Evolutionary conservation across 2,797 vertebrate species (phyloP).

Genomic region (Capromys pilorides): DNA sequence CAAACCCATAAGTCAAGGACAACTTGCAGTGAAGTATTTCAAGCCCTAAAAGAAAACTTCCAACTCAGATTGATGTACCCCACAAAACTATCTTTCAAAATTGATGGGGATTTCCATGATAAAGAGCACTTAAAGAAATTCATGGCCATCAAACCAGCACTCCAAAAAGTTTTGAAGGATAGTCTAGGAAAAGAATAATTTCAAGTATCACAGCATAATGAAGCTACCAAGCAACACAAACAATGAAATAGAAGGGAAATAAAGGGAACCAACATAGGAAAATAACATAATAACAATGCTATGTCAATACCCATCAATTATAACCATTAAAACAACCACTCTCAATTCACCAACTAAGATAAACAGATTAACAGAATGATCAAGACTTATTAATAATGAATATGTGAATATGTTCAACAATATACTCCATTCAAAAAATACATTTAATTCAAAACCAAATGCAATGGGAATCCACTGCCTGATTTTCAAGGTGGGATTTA

Average conservation of each 20-base stretch:
- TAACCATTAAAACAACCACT: background rate
- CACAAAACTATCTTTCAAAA: background rate
- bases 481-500: background rate
- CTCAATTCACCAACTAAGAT: background rate
- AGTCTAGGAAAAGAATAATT: background rate
- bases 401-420: background rate
- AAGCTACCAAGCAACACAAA: background rate
- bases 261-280: background rate
- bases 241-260: background rate
- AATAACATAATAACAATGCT: background rate
- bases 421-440: background rate
- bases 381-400: background rate
- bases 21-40: background rate
- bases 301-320: background rate
- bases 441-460: background rate
- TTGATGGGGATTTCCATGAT: background rate
- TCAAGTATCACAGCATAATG: background rate
- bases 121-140: background rate
- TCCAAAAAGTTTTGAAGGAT: background rate
- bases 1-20: background rate
- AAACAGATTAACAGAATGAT: background rate
- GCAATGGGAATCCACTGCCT: background rate
- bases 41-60: background rate
- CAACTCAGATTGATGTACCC: background rate
- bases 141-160: background rate